These are phyloP conservation scores for Melospiza melodia DNA, from an alignment of 2,113 vertebrate genomes.

Conservation along the genomic window DNA sequence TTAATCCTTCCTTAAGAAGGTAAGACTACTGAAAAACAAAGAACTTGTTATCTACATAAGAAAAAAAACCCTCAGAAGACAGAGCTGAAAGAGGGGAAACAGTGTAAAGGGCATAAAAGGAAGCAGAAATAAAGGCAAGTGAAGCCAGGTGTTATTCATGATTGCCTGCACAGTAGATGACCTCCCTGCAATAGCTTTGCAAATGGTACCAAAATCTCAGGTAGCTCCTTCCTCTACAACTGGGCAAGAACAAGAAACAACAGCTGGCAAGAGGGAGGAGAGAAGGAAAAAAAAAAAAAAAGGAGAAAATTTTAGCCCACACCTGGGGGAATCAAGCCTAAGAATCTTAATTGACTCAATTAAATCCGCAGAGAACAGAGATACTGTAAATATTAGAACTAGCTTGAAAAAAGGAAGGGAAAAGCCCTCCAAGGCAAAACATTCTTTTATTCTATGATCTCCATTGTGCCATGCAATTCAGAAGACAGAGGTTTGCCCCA, in stretches of 20 bases:
- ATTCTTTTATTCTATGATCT: slow-evolving; percentile 28
- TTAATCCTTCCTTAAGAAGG: not conserved
- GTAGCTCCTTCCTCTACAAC: not conserved
- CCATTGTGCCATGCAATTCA: slow-evolving; percentile 15
- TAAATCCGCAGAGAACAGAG: slow-evolving; percentile 57
- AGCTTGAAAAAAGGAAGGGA: not conserved
- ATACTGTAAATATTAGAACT: slow-evolving; percentile 59
- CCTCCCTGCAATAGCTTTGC: not conserved
- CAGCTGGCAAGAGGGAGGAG: not conserved
- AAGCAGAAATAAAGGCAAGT: not conserved
- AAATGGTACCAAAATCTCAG: not conserved
- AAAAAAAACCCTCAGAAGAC: not conserved
- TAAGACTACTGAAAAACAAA: not conserved
- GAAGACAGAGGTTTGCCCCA: slow-evolving; percentile 49
- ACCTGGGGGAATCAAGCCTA: not conserved
- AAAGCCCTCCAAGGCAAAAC: slow-evolving; percentile 44
- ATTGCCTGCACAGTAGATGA: not conserved
- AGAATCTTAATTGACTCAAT: slow-evolving; percentile 67
- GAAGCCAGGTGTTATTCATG: not conserved
- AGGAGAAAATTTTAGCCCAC: not conserved
- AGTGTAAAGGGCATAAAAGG: not conserved
- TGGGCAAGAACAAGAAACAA: not conserved
- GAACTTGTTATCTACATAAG: not conserved
- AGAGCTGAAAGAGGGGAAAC: not conserved
- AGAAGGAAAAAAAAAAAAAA: not conserved